Evolutionary conservation across 2,888 invertebrate species (phyloP), one percentile per base, ranked within the genome.

Genomic region (Orchesellides sinensis): DNA sequence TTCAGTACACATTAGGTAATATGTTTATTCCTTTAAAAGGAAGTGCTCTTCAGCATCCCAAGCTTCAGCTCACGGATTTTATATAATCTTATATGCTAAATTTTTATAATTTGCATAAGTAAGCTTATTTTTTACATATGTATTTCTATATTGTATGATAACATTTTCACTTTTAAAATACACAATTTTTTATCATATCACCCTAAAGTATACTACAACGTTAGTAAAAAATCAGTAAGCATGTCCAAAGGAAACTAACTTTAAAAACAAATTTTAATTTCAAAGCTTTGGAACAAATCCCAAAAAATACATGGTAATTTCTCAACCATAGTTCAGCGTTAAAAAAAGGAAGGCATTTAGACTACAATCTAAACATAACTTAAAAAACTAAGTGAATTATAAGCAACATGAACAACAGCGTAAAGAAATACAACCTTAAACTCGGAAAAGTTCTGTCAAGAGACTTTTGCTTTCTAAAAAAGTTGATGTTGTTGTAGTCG

Each of bases 201-300:
- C n/a, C n/a, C n/a, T n/a, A n/a, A n/a, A n/a, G n/a, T n/a, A n/a
- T n/a, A n/a, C n/a, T n/a, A n/a, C n/a, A n/a, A n/a, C n/a, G n/a
- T n/a, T n/a, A n/a, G n/a, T n/a, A n/a, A n/a, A n/a, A n/a, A n/a
- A n/a, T n/a, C n/a, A n/a, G n/a, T n/a, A n/a, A n/a, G n/a, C n/a
- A n/a, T n/a, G n/a, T n/a, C n/a, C n/a, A n/a, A n/a, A n/a, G n/a
- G n/a, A 12, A 12, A 8, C 6, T 5, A 47, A 47, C 8, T 47
- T 47, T 47, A 12, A 3, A 47, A 47, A 47, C 47, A 47, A 47
- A 47, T 47, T 47, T 47, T 23, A 27, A 47, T 21, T n/a, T 40
- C 4, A 63, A 32, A 63, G 61, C 74, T 49, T 21, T 74, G 63
- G 74, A 74, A 63, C 52, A 63, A 74, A 74, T 74, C 65, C 74